phyloP scores from a whole-genome alignment of 2,888 invertebrate genomes.

The Tenodera sinensis region DNA sequence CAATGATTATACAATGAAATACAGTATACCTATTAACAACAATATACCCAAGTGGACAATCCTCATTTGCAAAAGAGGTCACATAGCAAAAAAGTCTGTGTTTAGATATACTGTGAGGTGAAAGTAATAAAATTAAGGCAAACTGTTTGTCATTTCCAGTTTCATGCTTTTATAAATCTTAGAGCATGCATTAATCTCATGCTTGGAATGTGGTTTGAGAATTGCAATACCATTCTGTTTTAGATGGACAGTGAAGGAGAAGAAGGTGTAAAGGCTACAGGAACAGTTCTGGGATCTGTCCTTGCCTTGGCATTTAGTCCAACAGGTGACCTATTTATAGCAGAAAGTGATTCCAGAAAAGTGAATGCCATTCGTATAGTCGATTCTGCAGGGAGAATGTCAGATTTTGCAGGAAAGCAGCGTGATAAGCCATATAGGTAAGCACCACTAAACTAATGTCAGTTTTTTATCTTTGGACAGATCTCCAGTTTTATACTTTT shows the following conservation, averaged over 20 bases:
- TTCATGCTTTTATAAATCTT: no score
- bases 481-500: no score
- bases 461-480: no score
- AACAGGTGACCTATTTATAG: slow-evolving; percentile 87
- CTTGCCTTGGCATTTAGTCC: slow-evolving; percentile 87
- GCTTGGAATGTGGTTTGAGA: neutral
- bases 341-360: slow-evolving; percentile 86
- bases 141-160: no score
- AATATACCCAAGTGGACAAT: no score
- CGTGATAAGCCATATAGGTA: slow-evolving; percentile 45
- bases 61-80: no score
- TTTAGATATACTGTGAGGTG: no score
- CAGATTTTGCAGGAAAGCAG: slow-evolving; percentile 87
- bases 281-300: slow-evolving; percentile 73
- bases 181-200: neutral
- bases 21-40: no score
- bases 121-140: no score
- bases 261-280: slow-evolving; percentile 47
- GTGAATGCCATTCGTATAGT: slow-evolving; percentile 80
- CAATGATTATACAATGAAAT: no score
- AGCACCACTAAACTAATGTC: no score
- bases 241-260: slow-evolving; percentile 33
- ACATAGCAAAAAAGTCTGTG: no score
- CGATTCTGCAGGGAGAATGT: slow-evolving; percentile 84
- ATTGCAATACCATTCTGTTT: neutral